Evolutionary conservation across 35 echinoderm and acorn worm species (phyloP).

Genomic region (Apostichopus parvimensis): DNA sequence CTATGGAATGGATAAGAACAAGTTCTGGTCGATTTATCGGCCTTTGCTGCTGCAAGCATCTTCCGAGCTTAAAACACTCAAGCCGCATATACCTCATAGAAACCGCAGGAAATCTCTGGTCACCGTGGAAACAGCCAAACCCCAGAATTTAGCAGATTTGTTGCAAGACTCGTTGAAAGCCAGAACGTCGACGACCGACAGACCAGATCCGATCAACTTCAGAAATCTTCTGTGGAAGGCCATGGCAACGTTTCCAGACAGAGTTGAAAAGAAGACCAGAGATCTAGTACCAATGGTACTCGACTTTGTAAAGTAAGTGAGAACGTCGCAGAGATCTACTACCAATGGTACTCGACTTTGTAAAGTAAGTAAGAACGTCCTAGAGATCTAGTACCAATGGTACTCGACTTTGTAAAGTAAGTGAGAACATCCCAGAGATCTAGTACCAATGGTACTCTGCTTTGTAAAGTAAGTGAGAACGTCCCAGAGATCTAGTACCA

Average conservation of each 20-base stretch:
- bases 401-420: conserved; percentile 86
- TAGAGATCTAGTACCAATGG: conserved; percentile 74
- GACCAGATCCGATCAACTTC: conserved; percentile 78
- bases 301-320: conserved; percentile 81
- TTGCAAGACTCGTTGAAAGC: conserved; percentile 26
- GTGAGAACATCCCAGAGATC: conserved; percentile 50
- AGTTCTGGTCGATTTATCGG: conserved; percentile 71
- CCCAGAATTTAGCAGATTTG: conserved; percentile 39
- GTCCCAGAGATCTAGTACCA: conserved; percentile 72
- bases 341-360: neutral
- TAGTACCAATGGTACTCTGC: conserved; percentile 68
- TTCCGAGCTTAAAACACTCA: neutral
- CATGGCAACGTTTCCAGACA: conserved; percentile 71
- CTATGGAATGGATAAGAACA: conserved; percentile 80
- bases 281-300: conserved; percentile 77
- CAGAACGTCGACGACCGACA: conserved; percentile 2
- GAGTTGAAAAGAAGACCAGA: conserved; percentile 72
- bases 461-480: conserved; percentile 81
- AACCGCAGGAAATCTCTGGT: neutral
- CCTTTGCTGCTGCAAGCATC: conserved; percentile 49
- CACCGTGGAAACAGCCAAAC: neutral
- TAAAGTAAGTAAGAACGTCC: neutral
- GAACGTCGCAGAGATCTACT: too few species aligned
- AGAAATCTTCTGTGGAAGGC: conserved; percentile 71
- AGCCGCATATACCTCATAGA: neutral